These are phyloP conservation scores for Halesus radiatus DNA, from an alignment of 1,140 invertebrate species.

Conservation along the genomic window DNA sequence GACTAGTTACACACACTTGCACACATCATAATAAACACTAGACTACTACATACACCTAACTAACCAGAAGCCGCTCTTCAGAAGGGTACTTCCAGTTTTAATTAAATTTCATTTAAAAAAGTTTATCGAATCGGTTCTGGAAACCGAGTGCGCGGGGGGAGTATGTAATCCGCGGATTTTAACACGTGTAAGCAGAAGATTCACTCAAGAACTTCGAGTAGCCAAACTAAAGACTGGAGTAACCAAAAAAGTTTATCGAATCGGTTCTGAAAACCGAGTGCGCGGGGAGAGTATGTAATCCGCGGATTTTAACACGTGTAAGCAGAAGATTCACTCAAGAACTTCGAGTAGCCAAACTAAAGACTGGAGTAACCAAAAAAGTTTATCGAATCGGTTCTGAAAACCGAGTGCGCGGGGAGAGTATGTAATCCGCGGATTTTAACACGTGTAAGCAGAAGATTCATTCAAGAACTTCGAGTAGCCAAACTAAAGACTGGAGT, in stretches of 20 bases:
- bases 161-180: too few species aligned
- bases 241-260: conserved; percentile 32
- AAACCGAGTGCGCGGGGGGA: neutral
- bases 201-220: too few species aligned
- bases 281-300: too few species aligned
- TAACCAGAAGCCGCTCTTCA: neutral
- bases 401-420: neutral
- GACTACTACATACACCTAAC: neutral
- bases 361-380: conserved; percentile 10
- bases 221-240: too few species aligned
- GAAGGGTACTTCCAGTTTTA: conserved; percentile 26
- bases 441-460: too few species aligned
- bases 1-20: neutral
- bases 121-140: conserved; percentile 9
- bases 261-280: neutral
- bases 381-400: conserved; percentile 9
- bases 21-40: neutral
- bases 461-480: too few species aligned
- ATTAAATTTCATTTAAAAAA: conserved; percentile 38
- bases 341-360: too few species aligned
- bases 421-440: too few species aligned
- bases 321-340: too few species aligned
- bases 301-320: too few species aligned
- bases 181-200: too few species aligned
- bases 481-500: too few species aligned